A percentile compares a stretch with the other conserved stretches of the same genome.
Conservation (phyloP, 1,140 invertebrate species). For the Ceratitis capitata region DNA sequence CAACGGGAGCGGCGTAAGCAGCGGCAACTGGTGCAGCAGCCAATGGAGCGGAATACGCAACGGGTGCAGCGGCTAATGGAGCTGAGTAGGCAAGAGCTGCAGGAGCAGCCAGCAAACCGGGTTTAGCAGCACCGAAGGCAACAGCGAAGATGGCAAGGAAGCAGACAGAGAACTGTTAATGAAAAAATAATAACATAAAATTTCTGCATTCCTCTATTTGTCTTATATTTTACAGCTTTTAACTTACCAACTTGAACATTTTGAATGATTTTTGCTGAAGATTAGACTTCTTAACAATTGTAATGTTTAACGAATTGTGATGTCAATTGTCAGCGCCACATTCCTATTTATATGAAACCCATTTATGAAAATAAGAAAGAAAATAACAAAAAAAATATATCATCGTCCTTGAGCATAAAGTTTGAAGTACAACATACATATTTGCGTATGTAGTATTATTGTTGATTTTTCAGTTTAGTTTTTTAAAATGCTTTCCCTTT, state of each 20-base stretch:
- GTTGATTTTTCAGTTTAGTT: no score
- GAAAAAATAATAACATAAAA: slow-evolving; percentile 14
- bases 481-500: no score
- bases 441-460: no score
- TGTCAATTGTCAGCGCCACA: no score
- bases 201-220: neutral
- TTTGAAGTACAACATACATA: no score
- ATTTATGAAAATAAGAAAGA: no score
- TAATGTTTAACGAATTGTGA: no score
- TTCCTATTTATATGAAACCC: neutral
- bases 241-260: slow-evolving; percentile 42
- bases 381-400: no score
- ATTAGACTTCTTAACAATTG: no score
- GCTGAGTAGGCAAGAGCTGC: slow-evolving; percentile 41
- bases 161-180: slow-evolving; percentile 28
- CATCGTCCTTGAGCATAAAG: no score
- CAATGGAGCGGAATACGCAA: slow-evolving; percentile 47
- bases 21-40: slow-evolving; percentile 45
- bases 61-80: slow-evolving; percentile 51
- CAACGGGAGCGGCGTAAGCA: slow-evolving; percentile 47
- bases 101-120: slow-evolving; percentile 18
- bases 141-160: slow-evolving; percentile 52
- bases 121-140: slow-evolving; percentile 43
- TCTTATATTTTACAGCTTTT: neutral
- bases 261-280: neutral